Evolutionary conservation across 1,140 invertebrate genomes (phyloP).

Genomic region (Caenorhabditis tropicalis): DNA sequence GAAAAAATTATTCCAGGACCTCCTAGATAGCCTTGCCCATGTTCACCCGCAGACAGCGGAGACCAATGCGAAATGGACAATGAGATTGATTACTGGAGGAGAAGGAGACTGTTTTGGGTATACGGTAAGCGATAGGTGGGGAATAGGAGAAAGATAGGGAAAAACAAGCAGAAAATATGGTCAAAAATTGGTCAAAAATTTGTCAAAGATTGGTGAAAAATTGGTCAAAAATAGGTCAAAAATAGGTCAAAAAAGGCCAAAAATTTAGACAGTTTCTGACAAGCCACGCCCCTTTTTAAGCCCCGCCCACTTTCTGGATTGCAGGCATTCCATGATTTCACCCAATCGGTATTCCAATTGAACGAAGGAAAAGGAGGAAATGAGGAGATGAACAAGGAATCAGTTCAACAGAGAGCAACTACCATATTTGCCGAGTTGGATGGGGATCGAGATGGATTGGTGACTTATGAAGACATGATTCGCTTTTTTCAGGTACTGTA

Average conservation of each 20-base stretch:
- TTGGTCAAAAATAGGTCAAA: too few relatives aligned
- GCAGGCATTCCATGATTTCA: conserved; percentile 58
- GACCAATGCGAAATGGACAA: conserved; percentile 66
- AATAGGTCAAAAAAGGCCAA: too few relatives aligned
- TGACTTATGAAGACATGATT: conserved; percentile 50
- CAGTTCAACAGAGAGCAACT: conserved; percentile 34
- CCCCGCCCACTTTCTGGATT: too few relatives aligned
- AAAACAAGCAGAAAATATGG: too few relatives aligned
- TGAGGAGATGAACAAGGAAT: conserved; percentile 19
- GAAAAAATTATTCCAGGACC: conserved; percentile 57
- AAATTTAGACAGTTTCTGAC: too few relatives aligned
- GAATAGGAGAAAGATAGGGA: too few relatives aligned
- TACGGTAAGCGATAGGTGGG: too few relatives aligned
- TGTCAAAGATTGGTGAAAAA: too few relatives aligned
- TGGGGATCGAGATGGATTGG: conserved; percentile 48
- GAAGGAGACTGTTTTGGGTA: conserved; percentile 54
- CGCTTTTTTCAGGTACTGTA: conserved; percentile 42
- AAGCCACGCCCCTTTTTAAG: too few relatives aligned
- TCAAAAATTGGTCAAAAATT: too few relatives aligned
- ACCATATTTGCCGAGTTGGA: conserved; percentile 54
- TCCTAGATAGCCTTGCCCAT: conserved; percentile 60
- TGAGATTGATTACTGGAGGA: conserved; percentile 62
- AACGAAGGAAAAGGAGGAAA: conserved; percentile 37
- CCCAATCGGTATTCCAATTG: conserved; percentile 47
- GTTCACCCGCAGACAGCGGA: conserved; percentile 59